phyloP scores from a whole-genome alignment of 2,797 vertebrate genomes.

The Muraenolepis orangiensis region DNA sequence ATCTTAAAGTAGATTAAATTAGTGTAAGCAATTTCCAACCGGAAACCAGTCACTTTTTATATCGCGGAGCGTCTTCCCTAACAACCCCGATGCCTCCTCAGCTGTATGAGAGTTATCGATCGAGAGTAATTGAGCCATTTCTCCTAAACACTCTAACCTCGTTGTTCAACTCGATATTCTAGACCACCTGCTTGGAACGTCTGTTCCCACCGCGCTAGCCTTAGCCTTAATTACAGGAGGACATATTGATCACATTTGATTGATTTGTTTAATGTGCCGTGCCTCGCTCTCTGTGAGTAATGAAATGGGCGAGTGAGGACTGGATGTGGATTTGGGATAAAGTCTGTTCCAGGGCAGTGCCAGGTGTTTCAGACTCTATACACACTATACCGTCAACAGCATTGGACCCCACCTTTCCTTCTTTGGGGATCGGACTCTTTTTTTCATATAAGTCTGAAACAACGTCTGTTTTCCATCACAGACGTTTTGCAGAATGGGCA shows the following conservation, averaged over 20 bases:
- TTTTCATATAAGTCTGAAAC: not conserved
- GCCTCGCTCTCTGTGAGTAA: slow-evolving; percentile 1
- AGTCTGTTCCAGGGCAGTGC: not conserved
- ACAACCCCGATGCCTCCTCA: not conserved
- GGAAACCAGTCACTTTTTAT: not conserved
- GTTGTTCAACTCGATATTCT: not conserved
- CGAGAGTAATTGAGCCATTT: not conserved
- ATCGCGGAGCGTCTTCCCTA: not conserved
- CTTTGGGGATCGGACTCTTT: not conserved
- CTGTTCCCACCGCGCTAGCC: slow-evolving; percentile 11
- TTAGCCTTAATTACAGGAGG: slow-evolving; percentile 14
- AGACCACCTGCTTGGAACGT: slow-evolving; percentile 16
- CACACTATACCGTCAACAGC: not conserved
- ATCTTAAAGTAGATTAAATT: slow-evolving; percentile 7
- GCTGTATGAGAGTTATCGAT: not conserved
- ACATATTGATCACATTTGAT: slow-evolving; percentile 19
- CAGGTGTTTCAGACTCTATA: not conserved
- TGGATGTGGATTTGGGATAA: not conserved
- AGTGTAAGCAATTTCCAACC: not conserved
- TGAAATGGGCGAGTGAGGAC: not conserved
- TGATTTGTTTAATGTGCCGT: slow-evolving; percentile 6
- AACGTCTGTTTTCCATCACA: slow-evolving; percentile 20
- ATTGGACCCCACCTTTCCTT: not conserved
- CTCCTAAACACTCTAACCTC: slow-evolving; percentile 9
- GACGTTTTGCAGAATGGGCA: slow-evolving; percentile 56